Evolutionary conservation across 1,140 invertebrate species (phyloP).

Genomic region (Sweltsa coloradensis): DNA sequence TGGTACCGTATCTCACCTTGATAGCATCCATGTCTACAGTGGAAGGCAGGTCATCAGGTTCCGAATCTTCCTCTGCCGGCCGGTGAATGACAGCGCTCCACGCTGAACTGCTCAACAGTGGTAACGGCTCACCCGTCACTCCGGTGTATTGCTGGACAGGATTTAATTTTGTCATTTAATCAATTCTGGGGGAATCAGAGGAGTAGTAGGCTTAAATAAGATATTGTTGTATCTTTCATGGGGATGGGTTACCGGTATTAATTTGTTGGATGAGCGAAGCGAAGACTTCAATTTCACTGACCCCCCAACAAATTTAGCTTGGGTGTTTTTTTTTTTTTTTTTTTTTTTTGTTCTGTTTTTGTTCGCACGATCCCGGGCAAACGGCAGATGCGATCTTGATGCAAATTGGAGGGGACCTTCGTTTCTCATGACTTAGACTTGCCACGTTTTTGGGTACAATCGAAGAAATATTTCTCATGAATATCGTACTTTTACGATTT

Average conservation of each 20-base stretch:
- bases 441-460: no score
- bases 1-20: slow-evolving; percentile 32
- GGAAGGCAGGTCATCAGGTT: slow-evolving; percentile 43
- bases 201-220: not conserved
- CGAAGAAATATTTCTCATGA: no score
- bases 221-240: not conserved
- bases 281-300: no score
- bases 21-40: slow-evolving; percentile 51
- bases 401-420: no score
- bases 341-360: no score
- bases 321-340: no score
- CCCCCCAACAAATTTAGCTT: no score
- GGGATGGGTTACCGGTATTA: not conserved
- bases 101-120: slow-evolving; percentile 28
- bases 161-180: not conserved
- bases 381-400: no score
- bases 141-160: not conserved
- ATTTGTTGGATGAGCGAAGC: no score
- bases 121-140: slow-evolving; percentile 7
- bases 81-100: slow-evolving; percentile 47
- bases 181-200: not conserved
- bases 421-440: no score
- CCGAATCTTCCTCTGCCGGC: slow-evolving; percentile 42
- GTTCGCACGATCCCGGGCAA: no score
- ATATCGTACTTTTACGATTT: no score